Evolutionary conservation across 1,140 invertebrate species (phyloP), one percentile per base, ranked within the genome.

Genomic region (Phenacoccus solenopsis): DNA sequence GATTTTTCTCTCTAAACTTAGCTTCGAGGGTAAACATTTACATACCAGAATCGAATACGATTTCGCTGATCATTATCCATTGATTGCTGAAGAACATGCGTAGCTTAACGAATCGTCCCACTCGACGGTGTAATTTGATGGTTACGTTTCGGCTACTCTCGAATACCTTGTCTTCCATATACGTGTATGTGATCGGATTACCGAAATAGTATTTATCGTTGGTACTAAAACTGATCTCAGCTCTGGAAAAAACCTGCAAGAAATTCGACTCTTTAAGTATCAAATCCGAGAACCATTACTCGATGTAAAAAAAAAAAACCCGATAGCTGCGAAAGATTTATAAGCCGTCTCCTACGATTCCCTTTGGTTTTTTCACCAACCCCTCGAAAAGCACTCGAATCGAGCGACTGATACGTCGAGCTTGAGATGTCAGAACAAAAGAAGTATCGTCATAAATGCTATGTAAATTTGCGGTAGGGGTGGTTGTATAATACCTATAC

Each of bases 31-130:
- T n/a, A n/a, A n/a, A n/a, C n/a, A n/a, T 22, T 5, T 68, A 76
- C 81, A 85, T 74, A 89, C 88, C 87, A 13, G 89, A 91, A 74
- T 90, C 87, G 75, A 91, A 92, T 5, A 85, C 86, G 61, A 95
- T 83, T 81, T 96, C 93, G 78, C 90, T 93, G 74, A 96, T 85
- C 78, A 96, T 86, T 72, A 96, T 90, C 92, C 92, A 96, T 69
- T 85, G 83, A 3, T 90, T 84, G 7, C 90, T 87, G 79, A 95
- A 96, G 74, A 84, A 84, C 12, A 95, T 80, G 74, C 88, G 85
- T 16, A 95, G 81, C 74, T 90, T 90, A 27, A 95, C 86, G 80
- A 88, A 93, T 75, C 85, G 84, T 3, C 90, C 93, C 27, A 94
- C 84, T 7, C 90, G 84, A 74, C 94, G 87, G 77, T 91, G 87